These are phyloP conservation scores for Lucifuga dentata DNA, from an alignment of 2,113 vertebrate species.

Conservation along the genomic window DNA sequence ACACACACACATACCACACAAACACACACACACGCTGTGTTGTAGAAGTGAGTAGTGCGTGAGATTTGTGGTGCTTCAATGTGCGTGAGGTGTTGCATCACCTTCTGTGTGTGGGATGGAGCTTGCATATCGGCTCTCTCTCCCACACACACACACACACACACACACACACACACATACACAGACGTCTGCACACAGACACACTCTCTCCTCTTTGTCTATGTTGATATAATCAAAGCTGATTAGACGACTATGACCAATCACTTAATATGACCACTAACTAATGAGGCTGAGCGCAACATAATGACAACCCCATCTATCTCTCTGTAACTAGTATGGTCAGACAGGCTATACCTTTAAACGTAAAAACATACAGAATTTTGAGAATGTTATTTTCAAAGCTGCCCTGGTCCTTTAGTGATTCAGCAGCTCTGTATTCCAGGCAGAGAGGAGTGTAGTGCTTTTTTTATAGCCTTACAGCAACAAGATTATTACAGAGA, in stretches of 20 bases:
- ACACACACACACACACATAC: constrained; percentile 34
- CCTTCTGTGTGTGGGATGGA: constrained; percentile 74
- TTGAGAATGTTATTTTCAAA: too few species aligned
- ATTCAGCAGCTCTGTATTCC: too few species aligned
- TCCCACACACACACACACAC: constrained; percentile 33
- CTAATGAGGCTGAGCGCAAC: constrained; percentile 39
- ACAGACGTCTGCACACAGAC: constrained; percentile 10
- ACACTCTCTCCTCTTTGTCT: constrained; percentile 38
- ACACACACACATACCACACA: background rate
- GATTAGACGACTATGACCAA: constrained; percentile 51
- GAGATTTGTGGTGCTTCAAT: constrained; percentile 45
- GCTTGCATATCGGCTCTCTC: constrained; percentile 60
- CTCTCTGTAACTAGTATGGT: constrained; percentile 8
- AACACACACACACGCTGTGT: constrained; percentile 15
- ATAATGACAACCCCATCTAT: constrained; percentile 18
- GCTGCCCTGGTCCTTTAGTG: too few species aligned
- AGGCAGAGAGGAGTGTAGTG: too few species aligned
- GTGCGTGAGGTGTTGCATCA: constrained; percentile 72
- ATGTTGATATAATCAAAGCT: constrained; percentile 53
- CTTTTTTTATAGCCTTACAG: too few species aligned
- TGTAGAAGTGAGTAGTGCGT: constrained; percentile 33
- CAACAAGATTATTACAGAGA: constrained; percentile 6
- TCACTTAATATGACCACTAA: constrained; percentile 48
- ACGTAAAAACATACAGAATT: too few species aligned
- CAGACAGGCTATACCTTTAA: constrained; percentile 3